Percentiles rank a stretch among this genome's conserved stretches.
Conservation (phyloP, 2,888 invertebrate genomes). For the Drosophila mimica region DNA sequence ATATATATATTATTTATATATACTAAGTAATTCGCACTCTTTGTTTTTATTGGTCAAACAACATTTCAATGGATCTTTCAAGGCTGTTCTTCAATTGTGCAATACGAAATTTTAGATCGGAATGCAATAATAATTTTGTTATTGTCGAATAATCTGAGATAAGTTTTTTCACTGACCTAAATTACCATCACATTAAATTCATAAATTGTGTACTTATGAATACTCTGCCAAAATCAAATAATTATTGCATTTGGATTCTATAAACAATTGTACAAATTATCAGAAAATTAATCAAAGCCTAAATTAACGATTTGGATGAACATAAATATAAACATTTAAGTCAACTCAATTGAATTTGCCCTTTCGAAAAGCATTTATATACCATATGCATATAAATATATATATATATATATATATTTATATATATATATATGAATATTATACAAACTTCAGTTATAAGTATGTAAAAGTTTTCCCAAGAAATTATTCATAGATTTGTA, state of each 20-base stretch:
- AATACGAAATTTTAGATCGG: conserved; percentile 24
- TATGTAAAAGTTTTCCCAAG: neutral
- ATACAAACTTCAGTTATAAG: neutral
- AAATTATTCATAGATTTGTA: neutral
- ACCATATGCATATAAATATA: neutral
- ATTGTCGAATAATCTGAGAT: neutral
- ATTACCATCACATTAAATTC: neutral
- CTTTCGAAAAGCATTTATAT: conserved; percentile 3
- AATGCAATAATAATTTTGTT: too few species aligned
- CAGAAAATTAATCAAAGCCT: neutral
- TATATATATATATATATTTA: neutral
- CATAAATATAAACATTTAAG: neutral
- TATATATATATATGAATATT: neutral
- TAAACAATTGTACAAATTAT: neutral
- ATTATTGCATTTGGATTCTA: neutral
- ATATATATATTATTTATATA: conserved; percentile 8
- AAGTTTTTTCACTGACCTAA: neutral
- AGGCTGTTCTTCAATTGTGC: conserved; percentile 13
- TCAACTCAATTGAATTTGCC: neutral
- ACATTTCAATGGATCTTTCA: neutral
- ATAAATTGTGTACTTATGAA: conserved; percentile 29
- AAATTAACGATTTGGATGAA: conserved; percentile 3
- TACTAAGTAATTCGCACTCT: neutral
- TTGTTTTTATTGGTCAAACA: conserved; percentile 1
- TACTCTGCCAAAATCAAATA: conserved; percentile 4